Base-by-base conservation (phyloP, 2,888 invertebrate genomes). In the Noctua fimbriata region DNA sequence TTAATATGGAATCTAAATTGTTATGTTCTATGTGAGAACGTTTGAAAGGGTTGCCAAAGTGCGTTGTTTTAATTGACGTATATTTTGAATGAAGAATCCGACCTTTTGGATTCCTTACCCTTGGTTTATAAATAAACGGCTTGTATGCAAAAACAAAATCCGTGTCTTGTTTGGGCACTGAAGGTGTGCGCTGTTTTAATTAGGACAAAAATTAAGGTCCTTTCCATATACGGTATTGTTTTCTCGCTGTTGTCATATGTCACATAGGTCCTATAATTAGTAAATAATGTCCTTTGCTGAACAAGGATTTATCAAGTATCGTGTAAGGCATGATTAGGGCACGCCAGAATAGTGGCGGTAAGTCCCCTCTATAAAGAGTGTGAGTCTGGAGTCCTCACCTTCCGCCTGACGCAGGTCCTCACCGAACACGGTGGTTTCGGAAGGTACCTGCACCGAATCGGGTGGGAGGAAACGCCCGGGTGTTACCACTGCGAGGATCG, bases 1-100 rank as follows among this genome's bases (percentile, higher is more conserved):
- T 83, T 78, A 72, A 78, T 86, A 78, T 81, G 88, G 73, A 69
- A 88, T 83, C 77, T 83, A 81, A 86, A 88, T 83, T 86, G 77
- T 55, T 60, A 60, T 74, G 77, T 76, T 81, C 78, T 69, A 66
- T 63, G 73, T 75, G 65, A 55, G 44, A 72, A 73, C 49, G 24
- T 66, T 69, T 69, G 16, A 47, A 74, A 83, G 78, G 78, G 74
- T 77, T 80, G 74, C 55, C 69, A 28, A 86, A 55, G 69, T 72
- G 21, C 3, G 49, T 81, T 76, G 32, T 55, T 66, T 58, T 60
- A n/a, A 47, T n/a, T 71, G 32, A 69, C 28, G 18, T 36, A 60
- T 84, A 55, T 47, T 73, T 73, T 69, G 24, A 65, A 60, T 58
- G n/a, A 52, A 44, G 9, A 47, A 1, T 47, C 41, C 18, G 47